phyloP scores from a whole-genome alignment of 1,140 invertebrate species.

The Calliopsis andreniformis region DNA sequence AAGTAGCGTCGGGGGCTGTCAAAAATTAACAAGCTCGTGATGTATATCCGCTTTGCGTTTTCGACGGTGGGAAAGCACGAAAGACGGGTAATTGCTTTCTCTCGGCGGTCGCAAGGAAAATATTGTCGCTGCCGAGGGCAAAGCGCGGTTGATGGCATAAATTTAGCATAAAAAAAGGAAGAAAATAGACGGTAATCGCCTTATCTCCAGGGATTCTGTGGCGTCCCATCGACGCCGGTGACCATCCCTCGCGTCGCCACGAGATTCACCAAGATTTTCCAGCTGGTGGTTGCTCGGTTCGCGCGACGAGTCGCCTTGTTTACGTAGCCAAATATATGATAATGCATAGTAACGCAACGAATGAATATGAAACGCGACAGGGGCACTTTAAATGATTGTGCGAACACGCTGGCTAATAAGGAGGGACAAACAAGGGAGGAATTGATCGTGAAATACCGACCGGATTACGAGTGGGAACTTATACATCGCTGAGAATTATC shows the following conservation, averaged over 20 bases:
- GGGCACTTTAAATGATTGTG: slow-evolving; percentile 11
- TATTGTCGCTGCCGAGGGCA: slow-evolving; percentile 62
- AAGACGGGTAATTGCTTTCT: slow-evolving; percentile 63
- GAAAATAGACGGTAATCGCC: slow-evolving; percentile 68
- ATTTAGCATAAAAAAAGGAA: slow-evolving; percentile 69
- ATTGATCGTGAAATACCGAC: background rate
- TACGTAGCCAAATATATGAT: slow-evolving; percentile 46
- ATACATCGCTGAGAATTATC: too few relatives aligned
- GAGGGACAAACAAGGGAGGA: background rate
- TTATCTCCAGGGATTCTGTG: slow-evolving; percentile 48
- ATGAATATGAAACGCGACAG: slow-evolving; percentile 26
- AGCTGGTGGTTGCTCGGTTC: background rate
- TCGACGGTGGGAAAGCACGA: slow-evolving; percentile 36
- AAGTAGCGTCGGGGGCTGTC: background rate
- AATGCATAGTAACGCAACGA: slow-evolving; percentile 24
- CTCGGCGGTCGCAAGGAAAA: slow-evolving; percentile 58
- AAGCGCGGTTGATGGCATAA: slow-evolving; percentile 67
- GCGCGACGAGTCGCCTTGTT: slow-evolving; percentile 13
- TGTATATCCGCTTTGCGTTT: slow-evolving; percentile 57
- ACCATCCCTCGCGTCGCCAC: background rate
- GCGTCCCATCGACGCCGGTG: slow-evolving; percentile 1
- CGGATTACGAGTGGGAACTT: too few relatives aligned
- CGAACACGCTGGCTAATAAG: slow-evolving; percentile 1
- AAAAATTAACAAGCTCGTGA: slow-evolving; percentile 50
- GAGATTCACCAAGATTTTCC: slow-evolving; percentile 22